phyloP scores from a whole-genome alignment of 1,140 invertebrate genomes.

The Rhagoletis pomonella region DNA sequence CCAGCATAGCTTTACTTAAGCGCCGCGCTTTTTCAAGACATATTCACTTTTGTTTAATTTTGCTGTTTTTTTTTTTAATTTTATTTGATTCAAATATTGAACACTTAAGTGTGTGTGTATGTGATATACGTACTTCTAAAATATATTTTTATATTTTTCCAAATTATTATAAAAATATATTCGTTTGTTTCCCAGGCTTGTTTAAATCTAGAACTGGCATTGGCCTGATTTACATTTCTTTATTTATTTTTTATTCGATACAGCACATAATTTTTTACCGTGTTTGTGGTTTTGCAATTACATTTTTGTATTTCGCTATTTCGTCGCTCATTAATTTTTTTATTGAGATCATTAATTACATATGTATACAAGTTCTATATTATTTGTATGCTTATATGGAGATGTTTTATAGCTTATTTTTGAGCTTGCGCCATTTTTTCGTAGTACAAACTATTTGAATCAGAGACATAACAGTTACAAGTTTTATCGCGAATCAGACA shows the following conservation, averaged over 20 bases:
- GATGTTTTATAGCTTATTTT: background rate
- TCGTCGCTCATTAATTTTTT: slow-evolving; percentile 18
- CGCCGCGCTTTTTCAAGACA: background rate
- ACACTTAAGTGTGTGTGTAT: slow-evolving; percentile 27
- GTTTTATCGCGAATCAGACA: too few relatives aligned
- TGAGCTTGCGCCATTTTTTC: background rate
- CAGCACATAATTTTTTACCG: background rate
- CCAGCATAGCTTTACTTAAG: background rate
- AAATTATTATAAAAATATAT: slow-evolving; percentile 46
- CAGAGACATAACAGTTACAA: too few relatives aligned
- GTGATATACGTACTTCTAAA: slow-evolving; percentile 38
- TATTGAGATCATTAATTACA: slow-evolving; percentile 48
- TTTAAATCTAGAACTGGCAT: slow-evolving; percentile 34
- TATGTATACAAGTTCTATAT: slow-evolving; percentile 36
- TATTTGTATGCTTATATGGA: background rate
- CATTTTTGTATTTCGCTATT: slow-evolving; percentile 38
- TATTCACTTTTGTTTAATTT: background rate
- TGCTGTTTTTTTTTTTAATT: background rate
- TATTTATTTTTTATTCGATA: slow-evolving; percentile 8
- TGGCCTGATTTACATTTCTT: slow-evolving; percentile 9
- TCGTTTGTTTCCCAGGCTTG: slow-evolving; percentile 40
- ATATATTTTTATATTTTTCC: slow-evolving; percentile 51
- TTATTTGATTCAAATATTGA: slow-evolving; percentile 38
- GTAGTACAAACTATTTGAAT: too few relatives aligned
- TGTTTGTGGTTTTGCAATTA: slow-evolving; percentile 13